These are phyloP conservation scores for Trichacis sp. DNA, from an alignment of 2,888 invertebrate species.

Conservation along the genomic window DNA sequence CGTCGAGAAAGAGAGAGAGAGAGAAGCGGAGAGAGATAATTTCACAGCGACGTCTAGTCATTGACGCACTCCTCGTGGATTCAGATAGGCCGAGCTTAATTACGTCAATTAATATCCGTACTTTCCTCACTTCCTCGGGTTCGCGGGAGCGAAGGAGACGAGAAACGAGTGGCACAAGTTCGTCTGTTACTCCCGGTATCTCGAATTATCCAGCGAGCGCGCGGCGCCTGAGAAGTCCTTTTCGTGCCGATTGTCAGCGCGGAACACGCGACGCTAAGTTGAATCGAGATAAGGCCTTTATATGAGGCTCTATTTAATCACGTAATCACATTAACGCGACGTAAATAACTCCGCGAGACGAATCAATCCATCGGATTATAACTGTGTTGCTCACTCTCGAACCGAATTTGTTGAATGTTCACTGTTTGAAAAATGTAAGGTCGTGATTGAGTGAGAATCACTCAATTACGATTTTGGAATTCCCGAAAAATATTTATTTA, in stretches of 20 bases:
- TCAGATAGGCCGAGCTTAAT: conserved; percentile 36
- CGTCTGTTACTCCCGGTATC: conserved; percentile 26
- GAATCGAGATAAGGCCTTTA: conserved; percentile 33
- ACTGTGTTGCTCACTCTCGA: conserved; percentile 7
- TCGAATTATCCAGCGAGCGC: conserved; percentile 24
- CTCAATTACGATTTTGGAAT: too few relatives aligned
- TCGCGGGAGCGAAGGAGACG: conserved; percentile 17
- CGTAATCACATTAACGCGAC: conserved; percentile 28
- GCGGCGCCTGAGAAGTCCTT: conserved; percentile 34
- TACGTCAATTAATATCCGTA: conserved; percentile 42
- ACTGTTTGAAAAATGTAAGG: too few relatives aligned
- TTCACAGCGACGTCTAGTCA: conserved; percentile 26
- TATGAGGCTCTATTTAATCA: conserved; percentile 31
- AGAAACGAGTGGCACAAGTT: conserved; percentile 15
- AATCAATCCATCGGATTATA: conserved; percentile 20
- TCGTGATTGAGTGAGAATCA: too few relatives aligned
- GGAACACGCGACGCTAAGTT: conserved; percentile 34
- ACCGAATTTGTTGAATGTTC: too few relatives aligned
- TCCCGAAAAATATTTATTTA: too few relatives aligned
- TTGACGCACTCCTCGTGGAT: conserved; percentile 28
- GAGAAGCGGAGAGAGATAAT: conserved; percentile 7
- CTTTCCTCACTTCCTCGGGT: conserved; percentile 13
- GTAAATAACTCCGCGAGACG: conserved; percentile 33
- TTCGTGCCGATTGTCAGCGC: conserved; percentile 40
- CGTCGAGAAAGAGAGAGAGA: conserved; percentile 7